A percentile compares a stretch with the other conserved stretches of the same genome.
Evolutionary conservation across 2,797 vertebrate species (phyloP).

Genomic region (Falco concolor): DNA sequence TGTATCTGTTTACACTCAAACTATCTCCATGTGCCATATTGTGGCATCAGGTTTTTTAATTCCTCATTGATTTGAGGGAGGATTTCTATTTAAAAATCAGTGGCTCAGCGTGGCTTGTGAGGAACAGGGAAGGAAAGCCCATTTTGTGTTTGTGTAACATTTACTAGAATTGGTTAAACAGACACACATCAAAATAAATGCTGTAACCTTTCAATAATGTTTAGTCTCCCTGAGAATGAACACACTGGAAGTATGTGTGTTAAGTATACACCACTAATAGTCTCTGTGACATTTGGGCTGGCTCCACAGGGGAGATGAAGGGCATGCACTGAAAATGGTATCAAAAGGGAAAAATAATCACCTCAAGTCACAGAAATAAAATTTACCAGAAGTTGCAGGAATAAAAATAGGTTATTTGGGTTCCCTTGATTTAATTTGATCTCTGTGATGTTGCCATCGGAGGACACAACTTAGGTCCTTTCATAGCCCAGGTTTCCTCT

Average conservation of each 20-base stretch:
- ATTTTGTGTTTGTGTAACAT: slow-evolving; percentile 37
- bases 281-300: slow-evolving; percentile 54
- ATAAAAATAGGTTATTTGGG: slow-evolving; percentile 24
- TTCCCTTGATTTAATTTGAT: slow-evolving; percentile 29
- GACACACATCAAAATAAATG: slow-evolving; percentile 57
- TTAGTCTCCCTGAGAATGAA: slow-evolving; percentile 52
- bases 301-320: slow-evolving; percentile 51
- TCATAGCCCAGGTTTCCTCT: not conserved
- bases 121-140: not conserved
- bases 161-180: slow-evolving; percentile 40
- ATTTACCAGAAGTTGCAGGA: slow-evolving; percentile 28
- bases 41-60: not conserved
- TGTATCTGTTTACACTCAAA: not conserved
- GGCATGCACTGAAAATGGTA: slow-evolving; percentile 58
- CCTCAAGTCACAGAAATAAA: slow-evolving; percentile 55
- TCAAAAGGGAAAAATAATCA: slow-evolving; percentile 63
- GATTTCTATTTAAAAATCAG: slow-evolving; percentile 35
- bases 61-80: not conserved
- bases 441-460: not conserved
- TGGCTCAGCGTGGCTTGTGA: not conserved
- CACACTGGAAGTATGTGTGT: slow-evolving; percentile 23
- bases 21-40: not conserved
- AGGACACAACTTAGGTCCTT: not conserved
- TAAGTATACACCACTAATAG: slow-evolving; percentile 41
- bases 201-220: slow-evolving; percentile 62